Conservation (phyloP, 1,140 invertebrate genomes). For the Eupristina koningsbergeri region DNA sequence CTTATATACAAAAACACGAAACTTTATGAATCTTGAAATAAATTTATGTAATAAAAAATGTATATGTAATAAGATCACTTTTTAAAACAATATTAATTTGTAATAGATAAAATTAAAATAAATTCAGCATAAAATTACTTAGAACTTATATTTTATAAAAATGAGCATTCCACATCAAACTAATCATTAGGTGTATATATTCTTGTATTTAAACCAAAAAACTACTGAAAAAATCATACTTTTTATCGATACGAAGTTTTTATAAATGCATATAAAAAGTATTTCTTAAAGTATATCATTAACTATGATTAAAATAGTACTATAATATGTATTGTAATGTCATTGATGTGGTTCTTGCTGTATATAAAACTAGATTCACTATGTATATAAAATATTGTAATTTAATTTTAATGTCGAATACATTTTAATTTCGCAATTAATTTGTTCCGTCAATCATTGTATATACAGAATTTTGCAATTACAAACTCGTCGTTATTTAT, state of each 20-base stretch:
- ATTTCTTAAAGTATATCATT: not conserved
- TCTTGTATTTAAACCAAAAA: not conserved
- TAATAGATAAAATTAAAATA: not conserved
- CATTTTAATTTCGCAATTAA: not conserved
- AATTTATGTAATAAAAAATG: too few species aligned
- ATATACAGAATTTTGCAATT: not conserved
- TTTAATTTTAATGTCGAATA: not conserved
- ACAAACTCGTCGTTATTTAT: too few species aligned
- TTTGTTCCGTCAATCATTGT: not conserved
- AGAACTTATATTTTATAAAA: not conserved
- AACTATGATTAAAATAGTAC: too few species aligned
- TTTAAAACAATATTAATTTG: not conserved
- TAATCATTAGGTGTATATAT: not conserved
- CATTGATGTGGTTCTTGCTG: not conserved
- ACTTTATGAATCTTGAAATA: too few species aligned
- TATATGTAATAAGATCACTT: too few species aligned
- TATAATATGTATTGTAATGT: too few species aligned
- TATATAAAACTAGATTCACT: not conserved
- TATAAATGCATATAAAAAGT: not conserved
- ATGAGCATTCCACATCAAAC: not conserved
- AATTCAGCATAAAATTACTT: not conserved
- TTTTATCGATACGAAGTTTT: not conserved
- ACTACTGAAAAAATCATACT: not conserved
- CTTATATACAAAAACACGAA: too few species aligned
- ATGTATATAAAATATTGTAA: not conserved